phyloP scores from a whole-genome alignment of 1,140 invertebrate species.

The Dinoponera quadriceps region DNA sequence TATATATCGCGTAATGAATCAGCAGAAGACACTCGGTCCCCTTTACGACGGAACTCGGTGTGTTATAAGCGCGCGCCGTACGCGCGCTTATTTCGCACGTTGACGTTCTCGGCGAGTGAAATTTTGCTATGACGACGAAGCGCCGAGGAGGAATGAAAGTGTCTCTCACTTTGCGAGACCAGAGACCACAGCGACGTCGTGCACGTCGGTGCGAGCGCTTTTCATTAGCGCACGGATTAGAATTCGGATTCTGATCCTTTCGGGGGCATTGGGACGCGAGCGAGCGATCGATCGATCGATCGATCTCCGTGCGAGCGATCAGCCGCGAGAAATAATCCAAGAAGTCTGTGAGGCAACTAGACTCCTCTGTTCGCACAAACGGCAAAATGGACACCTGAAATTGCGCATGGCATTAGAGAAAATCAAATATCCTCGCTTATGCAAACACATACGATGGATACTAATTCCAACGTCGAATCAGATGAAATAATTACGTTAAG shows the following conservation, averaged over 20 bases:
- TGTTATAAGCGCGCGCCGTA: slow-evolving; percentile 77
- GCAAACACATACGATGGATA: too few species aligned
- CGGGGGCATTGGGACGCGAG: slow-evolving; percentile 46
- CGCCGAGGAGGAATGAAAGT: neutral
- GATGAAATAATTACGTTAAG: too few species aligned
- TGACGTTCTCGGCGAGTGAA: slow-evolving; percentile 82
- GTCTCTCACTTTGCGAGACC: too few species aligned
- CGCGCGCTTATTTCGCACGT: slow-evolving; percentile 80
- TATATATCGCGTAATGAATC: slow-evolving; percentile 75
- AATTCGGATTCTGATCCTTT: slow-evolving; percentile 32
- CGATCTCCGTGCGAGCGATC: slow-evolving; percentile 19
- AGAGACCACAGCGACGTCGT: neutral
- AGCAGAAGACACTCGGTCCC: slow-evolving; percentile 85
- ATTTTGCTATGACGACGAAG: slow-evolving; percentile 83
- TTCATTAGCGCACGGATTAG: neutral
- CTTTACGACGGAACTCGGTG: slow-evolving; percentile 84
- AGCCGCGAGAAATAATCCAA: neutral
- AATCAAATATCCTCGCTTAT: too few species aligned
- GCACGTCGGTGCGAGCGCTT: too few species aligned
- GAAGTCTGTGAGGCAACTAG: too few species aligned
- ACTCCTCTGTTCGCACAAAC: too few species aligned
- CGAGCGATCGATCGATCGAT: neutral
- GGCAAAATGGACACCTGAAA: too few species aligned
- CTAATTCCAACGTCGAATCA: too few species aligned
- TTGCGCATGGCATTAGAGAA: too few species aligned